Evolutionary conservation across 2,113 vertebrate genomes (phyloP).

Genomic region (Nematolebias whitei): DNA sequence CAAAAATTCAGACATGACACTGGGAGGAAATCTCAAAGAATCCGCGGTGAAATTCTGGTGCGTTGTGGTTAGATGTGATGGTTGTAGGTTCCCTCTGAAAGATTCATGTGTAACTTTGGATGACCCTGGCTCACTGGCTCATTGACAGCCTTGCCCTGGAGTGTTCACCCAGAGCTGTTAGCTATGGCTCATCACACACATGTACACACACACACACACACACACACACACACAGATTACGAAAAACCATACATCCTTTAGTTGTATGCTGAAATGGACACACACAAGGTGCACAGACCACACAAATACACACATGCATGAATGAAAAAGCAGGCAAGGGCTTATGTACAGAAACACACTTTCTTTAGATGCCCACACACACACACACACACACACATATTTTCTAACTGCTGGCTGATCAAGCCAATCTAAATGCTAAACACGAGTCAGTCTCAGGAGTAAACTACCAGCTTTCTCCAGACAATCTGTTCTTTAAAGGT

Average conservation of each 20-base stretch:
- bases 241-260: conserved; percentile 9
- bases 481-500: conserved; percentile 59
- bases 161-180: conserved; percentile 59
- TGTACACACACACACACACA: conserved; percentile 17
- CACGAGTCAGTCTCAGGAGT: conserved; percentile 67
- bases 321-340: neutral
- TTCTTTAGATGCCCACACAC: conserved; percentile 24
- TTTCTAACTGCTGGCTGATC: conserved; percentile 69
- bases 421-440: conserved; percentile 81
- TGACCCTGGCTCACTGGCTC: conserved; percentile 72
- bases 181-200: conserved; percentile 66
- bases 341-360: conserved; percentile 19
- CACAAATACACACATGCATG: neutral
- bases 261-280: neutral
- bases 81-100: conserved; percentile 53
- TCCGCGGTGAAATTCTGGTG: conserved; percentile 8
- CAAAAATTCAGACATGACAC: neutral
- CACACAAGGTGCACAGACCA: neutral
- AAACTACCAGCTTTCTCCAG: conserved; percentile 65
- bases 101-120: conserved; percentile 73
- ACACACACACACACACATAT: conserved; percentile 6
- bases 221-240: neutral
- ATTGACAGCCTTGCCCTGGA: conserved; percentile 50
- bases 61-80: conserved; percentile 26
- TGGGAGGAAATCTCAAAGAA: neutral